Conservation (phyloP, 30 jellyfish, hydroid and myxozoan species). For the Hydra vulgaris region DNA sequence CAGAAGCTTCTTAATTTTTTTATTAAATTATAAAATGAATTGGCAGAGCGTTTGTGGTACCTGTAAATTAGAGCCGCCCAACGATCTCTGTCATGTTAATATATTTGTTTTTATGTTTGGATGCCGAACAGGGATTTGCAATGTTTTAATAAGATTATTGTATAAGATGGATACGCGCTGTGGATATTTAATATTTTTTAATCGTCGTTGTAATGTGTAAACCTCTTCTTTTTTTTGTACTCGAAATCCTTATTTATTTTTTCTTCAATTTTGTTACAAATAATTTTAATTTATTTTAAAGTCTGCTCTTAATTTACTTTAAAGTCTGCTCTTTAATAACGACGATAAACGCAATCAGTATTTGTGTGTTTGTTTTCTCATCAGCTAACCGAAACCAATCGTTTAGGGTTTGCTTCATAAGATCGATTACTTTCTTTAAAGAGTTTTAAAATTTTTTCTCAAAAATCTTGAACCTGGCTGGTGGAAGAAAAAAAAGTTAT, state of each 20-base stretch:
- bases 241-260: not conserved
- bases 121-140: not conserved
- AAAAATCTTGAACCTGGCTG: no score
- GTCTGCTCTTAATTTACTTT: not conserved
- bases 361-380: no score
- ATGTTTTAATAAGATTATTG: not conserved
- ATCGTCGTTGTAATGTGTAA: not conserved
- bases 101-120: not conserved
- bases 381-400: no score
- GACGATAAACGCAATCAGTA: no score
- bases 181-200: not conserved
- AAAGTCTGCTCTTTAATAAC: no score
- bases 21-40: no score
- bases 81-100: not conserved
- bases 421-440: no score
- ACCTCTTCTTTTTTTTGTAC: not conserved
- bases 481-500: no score
- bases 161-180: not conserved
- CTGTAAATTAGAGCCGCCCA: not conserved
- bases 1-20: not conserved
- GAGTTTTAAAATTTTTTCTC: no score
- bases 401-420: no score
- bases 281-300: no score
- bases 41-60: not conserved
- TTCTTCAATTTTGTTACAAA: not conserved